A percentile compares a stretch with the other conserved stretches of the same genome.
phyloP scores from a whole-genome alignment of 2,113 vertebrate genomes.

The Nymphicus hollandicus region DNA sequence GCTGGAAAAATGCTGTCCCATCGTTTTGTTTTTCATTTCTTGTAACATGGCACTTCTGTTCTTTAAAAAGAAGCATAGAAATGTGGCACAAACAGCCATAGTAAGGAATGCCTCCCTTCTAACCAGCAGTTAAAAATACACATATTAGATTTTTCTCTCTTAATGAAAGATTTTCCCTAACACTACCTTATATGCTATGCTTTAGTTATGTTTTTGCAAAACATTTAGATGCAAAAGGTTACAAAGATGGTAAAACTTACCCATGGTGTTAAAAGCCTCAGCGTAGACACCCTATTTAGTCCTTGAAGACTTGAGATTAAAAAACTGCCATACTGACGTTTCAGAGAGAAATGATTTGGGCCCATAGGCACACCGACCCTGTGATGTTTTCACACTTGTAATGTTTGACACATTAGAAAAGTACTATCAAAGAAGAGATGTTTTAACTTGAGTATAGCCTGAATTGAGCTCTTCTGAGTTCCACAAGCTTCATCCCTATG shows the following conservation, averaged over 20 bases:
- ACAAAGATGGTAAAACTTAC: not conserved
- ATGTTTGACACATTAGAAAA: not conserved
- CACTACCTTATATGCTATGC: not conserved
- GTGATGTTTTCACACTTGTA: not conserved
- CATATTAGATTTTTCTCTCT: not conserved
- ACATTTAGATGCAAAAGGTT: not conserved
- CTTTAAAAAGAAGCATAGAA: not conserved
- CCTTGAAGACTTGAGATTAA: not conserved
- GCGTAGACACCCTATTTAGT: not conserved
- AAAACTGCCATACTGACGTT: not conserved
- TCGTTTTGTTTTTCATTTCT: not conserved
- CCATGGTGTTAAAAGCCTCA: not conserved
- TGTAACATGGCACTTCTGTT: not conserved
- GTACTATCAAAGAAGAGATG: not conserved
- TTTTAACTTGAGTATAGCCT: not conserved
- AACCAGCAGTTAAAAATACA: not conserved
- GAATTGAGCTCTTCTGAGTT: not conserved
- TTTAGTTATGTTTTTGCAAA: not conserved
- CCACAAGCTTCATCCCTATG: not conserved
- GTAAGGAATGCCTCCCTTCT: not conserved
- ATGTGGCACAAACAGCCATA: not conserved
- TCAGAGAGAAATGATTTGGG: not conserved
- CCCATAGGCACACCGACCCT: not conserved
- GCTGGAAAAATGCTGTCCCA: constrained; percentile 15
- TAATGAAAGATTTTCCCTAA: not conserved